Conservation (phyloP, 2,797 vertebrate genomes). For the Gymnodraco acuticeps region DNA sequence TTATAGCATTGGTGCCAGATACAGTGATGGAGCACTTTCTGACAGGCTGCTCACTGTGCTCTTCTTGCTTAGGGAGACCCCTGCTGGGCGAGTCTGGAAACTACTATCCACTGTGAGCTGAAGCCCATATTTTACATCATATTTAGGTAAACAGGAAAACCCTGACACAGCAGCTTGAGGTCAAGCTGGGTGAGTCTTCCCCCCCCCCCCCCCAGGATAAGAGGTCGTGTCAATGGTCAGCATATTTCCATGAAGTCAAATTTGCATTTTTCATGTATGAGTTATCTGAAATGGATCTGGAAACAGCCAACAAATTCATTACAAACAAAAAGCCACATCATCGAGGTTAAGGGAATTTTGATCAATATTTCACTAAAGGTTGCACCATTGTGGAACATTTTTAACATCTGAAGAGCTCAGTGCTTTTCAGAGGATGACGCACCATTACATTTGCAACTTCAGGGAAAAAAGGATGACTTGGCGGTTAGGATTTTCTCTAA, state of each 20-base stretch:
- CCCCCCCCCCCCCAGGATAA: rapidly evolving
- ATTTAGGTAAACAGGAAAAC: not conserved
- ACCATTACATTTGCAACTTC: not conserved
- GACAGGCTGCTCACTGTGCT: conserved; percentile 37
- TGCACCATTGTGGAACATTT: conserved; percentile 24
- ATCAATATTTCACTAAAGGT: conserved; percentile 1
- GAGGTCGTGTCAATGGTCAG: not conserved
- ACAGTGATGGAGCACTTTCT: conserved; percentile 51
- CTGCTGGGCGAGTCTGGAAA: conserved; percentile 62
- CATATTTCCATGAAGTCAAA: conserved; percentile 11
- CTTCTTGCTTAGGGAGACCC: conserved; percentile 51
- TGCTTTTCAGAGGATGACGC: conserved; percentile 14
- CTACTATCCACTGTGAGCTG: conserved; percentile 1
- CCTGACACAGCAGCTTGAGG: conserved; percentile 3
- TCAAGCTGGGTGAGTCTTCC: not conserved
- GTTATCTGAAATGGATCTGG: conserved; percentile 4
- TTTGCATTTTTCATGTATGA: not conserved
- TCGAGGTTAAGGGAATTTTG: not conserved
- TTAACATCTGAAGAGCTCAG: not conserved
- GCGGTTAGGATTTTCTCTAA: conserved; percentile 29
- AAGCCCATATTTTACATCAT: not conserved
- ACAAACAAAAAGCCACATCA: conserved; percentile 4
- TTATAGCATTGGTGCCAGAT: conserved; percentile 32
- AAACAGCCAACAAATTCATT: conserved; percentile 13
- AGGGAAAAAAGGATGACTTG: conserved; percentile 8